Conservation (phyloP, 2,888 invertebrate species). For the Diabrotica balteata region DNA sequence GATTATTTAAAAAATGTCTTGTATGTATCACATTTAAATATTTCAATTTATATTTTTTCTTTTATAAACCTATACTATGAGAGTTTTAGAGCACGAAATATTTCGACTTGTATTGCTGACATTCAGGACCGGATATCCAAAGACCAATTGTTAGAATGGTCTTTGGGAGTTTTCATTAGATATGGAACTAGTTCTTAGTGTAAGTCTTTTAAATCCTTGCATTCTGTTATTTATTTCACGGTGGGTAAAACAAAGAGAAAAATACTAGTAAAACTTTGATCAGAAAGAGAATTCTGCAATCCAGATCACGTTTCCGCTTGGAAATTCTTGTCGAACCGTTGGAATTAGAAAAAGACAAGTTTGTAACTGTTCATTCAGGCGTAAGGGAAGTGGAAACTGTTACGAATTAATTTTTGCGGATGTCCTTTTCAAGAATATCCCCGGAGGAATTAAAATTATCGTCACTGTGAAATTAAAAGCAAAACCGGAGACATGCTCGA, state of each 20-base stretch:
- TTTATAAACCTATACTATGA: no score
- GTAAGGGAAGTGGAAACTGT: slow-evolving; percentile 10
- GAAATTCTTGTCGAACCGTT: slow-evolving; percentile 11
- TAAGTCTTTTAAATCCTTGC: background rate
- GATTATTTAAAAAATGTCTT: no score
- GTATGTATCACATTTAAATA: no score
- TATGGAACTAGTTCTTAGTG: no score
- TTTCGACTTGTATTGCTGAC: no score
- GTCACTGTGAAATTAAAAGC: slow-evolving; percentile 10
- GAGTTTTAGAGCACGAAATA: no score
- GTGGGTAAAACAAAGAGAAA: slow-evolving; percentile 1
- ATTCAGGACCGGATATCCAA: no score
- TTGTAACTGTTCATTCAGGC: slow-evolving; percentile 4
- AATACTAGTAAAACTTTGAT: slow-evolving; percentile 3
- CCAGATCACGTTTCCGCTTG: slow-evolving; percentile 15
- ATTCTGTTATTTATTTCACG: background rate
- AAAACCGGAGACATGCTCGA: background rate
- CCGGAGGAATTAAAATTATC: background rate
- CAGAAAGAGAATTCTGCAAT: slow-evolving; percentile 7
- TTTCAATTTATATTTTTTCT: no score
- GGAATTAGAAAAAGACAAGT: slow-evolving; percentile 8
- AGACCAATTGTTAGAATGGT: no score
- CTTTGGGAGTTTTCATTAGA: no score
- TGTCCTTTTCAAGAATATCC: background rate
- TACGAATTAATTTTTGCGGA: slow-evolving; percentile 13